These are phyloP conservation scores for Bombus sylvicola DNA, from an alignment of 1,140 invertebrate species.

Conservation along the genomic window DNA sequence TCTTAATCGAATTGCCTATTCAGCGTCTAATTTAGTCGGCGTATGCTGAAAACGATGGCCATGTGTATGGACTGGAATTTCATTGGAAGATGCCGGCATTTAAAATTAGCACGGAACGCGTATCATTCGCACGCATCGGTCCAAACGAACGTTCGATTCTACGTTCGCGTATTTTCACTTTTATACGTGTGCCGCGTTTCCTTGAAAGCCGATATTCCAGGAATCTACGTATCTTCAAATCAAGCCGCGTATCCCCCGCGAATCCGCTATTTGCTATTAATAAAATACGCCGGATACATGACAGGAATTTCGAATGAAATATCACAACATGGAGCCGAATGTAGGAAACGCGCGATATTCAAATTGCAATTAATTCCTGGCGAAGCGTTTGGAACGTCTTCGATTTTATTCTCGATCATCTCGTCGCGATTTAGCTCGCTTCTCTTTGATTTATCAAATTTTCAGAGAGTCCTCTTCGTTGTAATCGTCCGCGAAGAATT, in stretches of 20 bases:
- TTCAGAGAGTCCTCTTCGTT: no score
- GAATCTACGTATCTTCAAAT: background rate
- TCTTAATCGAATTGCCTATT: background rate
- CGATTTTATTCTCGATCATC: background rate
- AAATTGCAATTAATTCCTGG: background rate
- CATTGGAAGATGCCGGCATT: conserved; percentile 8
- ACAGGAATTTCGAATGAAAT: background rate
- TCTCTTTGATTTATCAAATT: no score
- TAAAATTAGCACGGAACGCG: conserved; percentile 48
- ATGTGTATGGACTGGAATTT: conserved; percentile 30
- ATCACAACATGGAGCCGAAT: background rate
- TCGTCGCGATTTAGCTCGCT: no score
- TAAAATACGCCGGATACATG: background rate
- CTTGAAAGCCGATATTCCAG: background rate
- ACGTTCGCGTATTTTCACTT: conserved; percentile 2
- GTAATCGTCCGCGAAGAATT: no score
- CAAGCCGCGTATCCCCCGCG: background rate
- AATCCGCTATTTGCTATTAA: background rate
- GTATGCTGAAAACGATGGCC: conserved; percentile 1
- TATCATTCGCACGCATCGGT: background rate
- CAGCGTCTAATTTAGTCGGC: no score
- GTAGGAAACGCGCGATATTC: background rate
- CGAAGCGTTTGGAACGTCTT: background rate
- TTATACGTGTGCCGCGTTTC: background rate
- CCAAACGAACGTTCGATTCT: background rate